Evolutionary conservation across 2,888 invertebrate genomes (phyloP).

Genomic region (Mechanitis mazaeus): DNA sequence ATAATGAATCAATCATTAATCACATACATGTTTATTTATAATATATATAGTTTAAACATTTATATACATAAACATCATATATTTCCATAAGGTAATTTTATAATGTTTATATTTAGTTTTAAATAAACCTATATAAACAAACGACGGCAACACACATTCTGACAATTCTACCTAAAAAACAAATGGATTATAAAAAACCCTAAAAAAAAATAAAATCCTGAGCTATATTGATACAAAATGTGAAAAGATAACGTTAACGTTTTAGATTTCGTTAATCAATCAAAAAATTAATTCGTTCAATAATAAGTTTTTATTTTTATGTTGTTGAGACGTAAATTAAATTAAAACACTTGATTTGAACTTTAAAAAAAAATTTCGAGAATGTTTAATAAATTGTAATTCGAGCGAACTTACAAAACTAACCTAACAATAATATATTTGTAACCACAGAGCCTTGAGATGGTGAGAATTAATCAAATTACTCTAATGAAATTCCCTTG

Average conservation of each 20-base stretch:
- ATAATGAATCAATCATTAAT: too few relatives aligned
- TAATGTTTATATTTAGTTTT: too few relatives aligned
- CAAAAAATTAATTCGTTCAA: too few relatives aligned
- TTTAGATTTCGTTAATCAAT: background rate
- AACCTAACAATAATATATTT: slow-evolving; percentile 6
- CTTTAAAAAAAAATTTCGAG: too few relatives aligned
- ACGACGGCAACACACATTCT: slow-evolving; percentile 16
- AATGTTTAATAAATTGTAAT: background rate
- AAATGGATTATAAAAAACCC: background rate
- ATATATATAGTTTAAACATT: too few relatives aligned
- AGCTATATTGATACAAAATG: background rate
- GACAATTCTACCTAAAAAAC: background rate
- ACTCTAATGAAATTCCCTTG: slow-evolving; percentile 26
- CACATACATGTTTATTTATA: too few relatives aligned
- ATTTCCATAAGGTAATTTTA: too few relatives aligned
- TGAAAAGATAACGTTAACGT: background rate
- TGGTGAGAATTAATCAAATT: slow-evolving; percentile 29
- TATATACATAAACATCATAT: too few relatives aligned
- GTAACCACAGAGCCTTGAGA: slow-evolving; percentile 15
- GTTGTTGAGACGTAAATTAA: too few relatives aligned
- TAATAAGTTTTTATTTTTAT: too few relatives aligned
- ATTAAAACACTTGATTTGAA: too few relatives aligned
- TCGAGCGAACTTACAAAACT: background rate
- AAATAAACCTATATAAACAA: slow-evolving; percentile 17
- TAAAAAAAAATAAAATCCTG: background rate